These are phyloP conservation scores for Aphaenogaster floridana DNA, from an alignment of 1,140 invertebrate species.

Conservation along the genomic window DNA sequence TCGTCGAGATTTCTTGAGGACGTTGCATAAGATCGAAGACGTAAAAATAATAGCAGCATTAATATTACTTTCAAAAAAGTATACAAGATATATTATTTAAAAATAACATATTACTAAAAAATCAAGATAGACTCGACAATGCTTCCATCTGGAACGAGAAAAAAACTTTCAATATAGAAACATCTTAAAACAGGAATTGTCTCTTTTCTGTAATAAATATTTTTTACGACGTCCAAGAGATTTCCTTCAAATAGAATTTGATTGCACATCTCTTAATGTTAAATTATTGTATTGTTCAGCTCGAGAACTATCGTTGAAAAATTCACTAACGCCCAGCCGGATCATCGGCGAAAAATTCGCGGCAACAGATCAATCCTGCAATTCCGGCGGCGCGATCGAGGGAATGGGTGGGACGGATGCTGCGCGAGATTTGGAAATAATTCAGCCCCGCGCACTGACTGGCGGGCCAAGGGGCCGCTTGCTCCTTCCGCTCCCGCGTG, in stretches of 20 bases:
- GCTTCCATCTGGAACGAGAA: neutral
- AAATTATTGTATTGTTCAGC: neutral
- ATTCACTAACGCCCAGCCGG: neutral
- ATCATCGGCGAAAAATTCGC: constrained; percentile 15
- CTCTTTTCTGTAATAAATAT: constrained; percentile 11
- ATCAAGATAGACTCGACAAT: neutral
- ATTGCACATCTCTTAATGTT: neutral
- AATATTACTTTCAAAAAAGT: neutral
- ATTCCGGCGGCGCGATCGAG: constrained; percentile 16
- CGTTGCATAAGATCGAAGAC: neutral
- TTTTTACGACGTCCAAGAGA: neutral
- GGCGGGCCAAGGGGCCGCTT: constrained; percentile 73
- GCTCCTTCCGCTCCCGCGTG: constrained; percentile 70
- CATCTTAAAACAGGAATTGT: neutral
- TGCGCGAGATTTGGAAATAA: constrained; percentile 63
- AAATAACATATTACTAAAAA: neutral
- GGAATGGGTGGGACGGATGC: constrained; percentile 7
- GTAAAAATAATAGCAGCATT: neutral
- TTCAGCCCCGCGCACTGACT: constrained; percentile 66
- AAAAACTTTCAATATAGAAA: neutral
- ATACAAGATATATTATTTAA: neutral
- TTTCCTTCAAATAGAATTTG: neutral
- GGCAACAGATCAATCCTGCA: constrained; percentile 65
- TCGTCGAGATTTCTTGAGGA: constrained; percentile 44
- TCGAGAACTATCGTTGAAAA: neutral